Base-by-base conservation (phyloP, 2,888 invertebrate species). In the Eledona agricola region DNA sequence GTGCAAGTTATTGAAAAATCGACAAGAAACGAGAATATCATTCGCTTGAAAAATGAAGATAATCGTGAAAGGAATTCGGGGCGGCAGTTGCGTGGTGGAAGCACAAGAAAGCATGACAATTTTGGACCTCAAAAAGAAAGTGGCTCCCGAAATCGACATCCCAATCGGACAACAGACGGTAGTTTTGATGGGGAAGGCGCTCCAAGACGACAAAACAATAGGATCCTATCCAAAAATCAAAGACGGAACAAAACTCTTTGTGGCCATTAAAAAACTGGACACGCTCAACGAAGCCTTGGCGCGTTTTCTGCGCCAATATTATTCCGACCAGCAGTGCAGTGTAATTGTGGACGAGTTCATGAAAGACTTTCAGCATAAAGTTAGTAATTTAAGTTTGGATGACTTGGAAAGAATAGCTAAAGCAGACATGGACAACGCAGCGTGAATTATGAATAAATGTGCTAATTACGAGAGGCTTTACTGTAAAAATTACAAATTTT, bases 201-300 rank as follows among this genome's bases (percentile, higher is more conserved):
- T 91, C 40, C 78, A 83, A 67, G 90, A 91, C 67, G 87, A 88
- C 32, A 86, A 88, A 66, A 80, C 80, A 3, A 75, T 91, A 29
- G 79, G 82, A 25, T 84, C 83, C 28, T 90, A 90, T 72, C 83
- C 86, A 2, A 81, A 82, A 58, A 86, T 90, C 19, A 87, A 86
- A 72, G 88, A 90, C 55, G 90, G 89, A 1, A 82, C 86, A 7
- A 90, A 87, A 73, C 69, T 91, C 28, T 87, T 87, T 69, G 76
- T 90, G 51, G 79, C 89, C 13, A 82, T 88, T 2, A 87, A 86
- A 67, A 88, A 87, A 63, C 82, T 83, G 3, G 84, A 85, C 42
- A 77, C 81, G 0, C 73, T 90, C 0, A 79, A 80, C 53, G 82
- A 83, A 31, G 81, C 79, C 9, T 76, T 85, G 17, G 72, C 78